Conservation (phyloP, 2,797 vertebrate species). For the Geotrypetes seraphini region DNA sequence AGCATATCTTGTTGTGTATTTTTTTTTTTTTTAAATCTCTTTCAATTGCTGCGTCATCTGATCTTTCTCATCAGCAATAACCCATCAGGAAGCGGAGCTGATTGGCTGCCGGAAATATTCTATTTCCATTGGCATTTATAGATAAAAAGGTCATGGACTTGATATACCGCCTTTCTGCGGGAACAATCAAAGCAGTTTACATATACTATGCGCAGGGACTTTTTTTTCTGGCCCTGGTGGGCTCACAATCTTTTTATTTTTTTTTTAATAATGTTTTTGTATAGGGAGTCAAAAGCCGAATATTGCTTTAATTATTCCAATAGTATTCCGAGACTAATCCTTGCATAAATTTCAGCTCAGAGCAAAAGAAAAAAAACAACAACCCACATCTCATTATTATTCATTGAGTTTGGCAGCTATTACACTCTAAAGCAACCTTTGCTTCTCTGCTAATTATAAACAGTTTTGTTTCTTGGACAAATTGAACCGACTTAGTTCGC, state of each 20-base stretch:
- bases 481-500: conserved; percentile 40
- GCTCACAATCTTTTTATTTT: too few species aligned
- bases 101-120: too few species aligned
- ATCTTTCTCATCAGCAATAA: background rate
- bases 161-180: too few species aligned
- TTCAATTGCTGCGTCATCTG: background rate
- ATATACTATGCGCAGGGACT: too few species aligned
- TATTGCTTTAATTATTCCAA: conserved; percentile 19
- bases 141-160: too few species aligned
- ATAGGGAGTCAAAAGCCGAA: conserved; percentile 1
- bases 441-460: conserved; percentile 50
- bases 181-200: too few species aligned
- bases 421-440: conserved; percentile 32
- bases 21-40: conserved; percentile 9
- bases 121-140: background rate
- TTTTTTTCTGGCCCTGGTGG: too few species aligned
- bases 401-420: conserved; percentile 18
- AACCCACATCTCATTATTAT: conserved; percentile 24
- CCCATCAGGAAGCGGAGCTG: conserved; percentile 5
- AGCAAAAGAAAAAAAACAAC: conserved; percentile 21
- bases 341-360: conserved; percentile 23
- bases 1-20: too few species aligned
- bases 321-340: conserved; percentile 4
- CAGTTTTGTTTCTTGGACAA: conserved; percentile 37
- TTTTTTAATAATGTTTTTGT: too few species aligned